These are phyloP conservation scores for Adelges cooleyi DNA, from an alignment of 1,140 invertebrate species.

Conservation along the genomic window DNA sequence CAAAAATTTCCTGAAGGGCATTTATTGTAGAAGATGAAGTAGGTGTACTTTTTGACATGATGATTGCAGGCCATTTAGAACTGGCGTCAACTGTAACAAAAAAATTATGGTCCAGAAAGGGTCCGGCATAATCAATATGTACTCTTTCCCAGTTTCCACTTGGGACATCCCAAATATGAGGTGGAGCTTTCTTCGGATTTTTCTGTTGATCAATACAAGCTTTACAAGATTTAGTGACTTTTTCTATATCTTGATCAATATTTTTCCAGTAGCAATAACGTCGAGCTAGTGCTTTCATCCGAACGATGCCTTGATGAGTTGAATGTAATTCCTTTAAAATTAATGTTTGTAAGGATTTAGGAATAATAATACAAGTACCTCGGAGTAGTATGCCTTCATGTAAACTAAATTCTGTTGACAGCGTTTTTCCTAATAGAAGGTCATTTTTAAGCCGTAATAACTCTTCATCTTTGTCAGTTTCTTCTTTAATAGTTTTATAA, in stretches of 20 bases:
- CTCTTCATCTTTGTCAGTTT: no score
- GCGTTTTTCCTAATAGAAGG: no score
- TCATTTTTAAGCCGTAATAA: no score
- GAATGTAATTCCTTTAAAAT: slow-evolving; percentile 19
- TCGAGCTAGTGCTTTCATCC: slow-evolving; percentile 30
- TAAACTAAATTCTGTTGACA: no score
- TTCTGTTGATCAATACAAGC: not conserved
- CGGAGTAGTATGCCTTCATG: no score
- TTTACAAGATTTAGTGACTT: not conserved
- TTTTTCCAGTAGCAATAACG: slow-evolving; percentile 30
- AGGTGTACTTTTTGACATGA: not conserved
- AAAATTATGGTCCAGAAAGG: slow-evolving; percentile 37
- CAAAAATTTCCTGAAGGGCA: slow-evolving; percentile 21
- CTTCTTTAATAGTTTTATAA: no score
- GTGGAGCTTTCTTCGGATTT: not conserved
- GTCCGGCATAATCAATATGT: no score
- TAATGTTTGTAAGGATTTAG: no score
- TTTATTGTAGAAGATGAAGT: slow-evolving; percentile 8
- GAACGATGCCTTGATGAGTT: slow-evolving; percentile 27
- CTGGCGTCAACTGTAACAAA: slow-evolving; percentile 39
- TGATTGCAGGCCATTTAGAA: slow-evolving; percentile 36
- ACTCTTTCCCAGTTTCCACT: not conserved
- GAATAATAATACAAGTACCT: no score
- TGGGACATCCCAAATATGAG: not conserved
- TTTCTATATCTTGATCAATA: slow-evolving; percentile 32